Evolutionary conservation across 2,113 vertebrate species (phyloP).

Genomic region (Condylura cristata): DNA sequence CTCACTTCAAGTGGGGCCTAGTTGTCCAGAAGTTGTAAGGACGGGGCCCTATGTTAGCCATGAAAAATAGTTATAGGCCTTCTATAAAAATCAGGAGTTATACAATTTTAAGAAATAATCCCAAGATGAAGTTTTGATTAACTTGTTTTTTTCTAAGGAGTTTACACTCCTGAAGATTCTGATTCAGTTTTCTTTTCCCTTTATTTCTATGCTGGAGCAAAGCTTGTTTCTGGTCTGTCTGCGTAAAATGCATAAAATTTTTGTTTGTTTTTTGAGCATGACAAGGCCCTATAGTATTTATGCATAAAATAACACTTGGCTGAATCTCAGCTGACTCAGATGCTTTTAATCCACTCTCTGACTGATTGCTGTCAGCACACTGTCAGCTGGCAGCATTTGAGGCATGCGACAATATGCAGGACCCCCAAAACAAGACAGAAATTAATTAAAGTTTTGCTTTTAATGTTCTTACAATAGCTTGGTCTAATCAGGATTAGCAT

Average conservation of each 20-base stretch:
- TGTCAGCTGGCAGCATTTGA: not conserved
- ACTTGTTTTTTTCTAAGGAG: slow-evolving; percentile 29
- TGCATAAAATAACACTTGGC: slow-evolving; percentile 48
- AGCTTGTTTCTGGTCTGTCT: not conserved
- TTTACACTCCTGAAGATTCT: not conserved
- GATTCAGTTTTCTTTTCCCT: not conserved
- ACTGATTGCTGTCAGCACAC: not conserved
- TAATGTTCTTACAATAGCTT: not conserved
- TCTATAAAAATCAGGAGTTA: slow-evolving; percentile 13
- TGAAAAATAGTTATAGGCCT: not conserved
- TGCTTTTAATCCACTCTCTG: not conserved
- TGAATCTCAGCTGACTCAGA: slow-evolving; percentile 32
- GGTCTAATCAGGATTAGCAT: not conserved
- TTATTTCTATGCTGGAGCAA: slow-evolving; percentile 39
- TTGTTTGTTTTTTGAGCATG: slow-evolving; percentile 43
- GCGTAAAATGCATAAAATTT: not conserved
- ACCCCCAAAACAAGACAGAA: not conserved
- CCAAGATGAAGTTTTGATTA: not conserved
- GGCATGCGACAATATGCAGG: not conserved
- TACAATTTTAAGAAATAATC: slow-evolving; percentile 38
- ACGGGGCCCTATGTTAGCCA: too few species aligned
- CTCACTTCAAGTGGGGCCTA: not conserved
- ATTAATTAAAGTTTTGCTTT: not conserved
- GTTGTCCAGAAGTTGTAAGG: not conserved
- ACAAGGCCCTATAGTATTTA: slow-evolving; percentile 48